Conservation (phyloP, 2,113 vertebrate genomes). For the Myocastor coypus region DNA sequence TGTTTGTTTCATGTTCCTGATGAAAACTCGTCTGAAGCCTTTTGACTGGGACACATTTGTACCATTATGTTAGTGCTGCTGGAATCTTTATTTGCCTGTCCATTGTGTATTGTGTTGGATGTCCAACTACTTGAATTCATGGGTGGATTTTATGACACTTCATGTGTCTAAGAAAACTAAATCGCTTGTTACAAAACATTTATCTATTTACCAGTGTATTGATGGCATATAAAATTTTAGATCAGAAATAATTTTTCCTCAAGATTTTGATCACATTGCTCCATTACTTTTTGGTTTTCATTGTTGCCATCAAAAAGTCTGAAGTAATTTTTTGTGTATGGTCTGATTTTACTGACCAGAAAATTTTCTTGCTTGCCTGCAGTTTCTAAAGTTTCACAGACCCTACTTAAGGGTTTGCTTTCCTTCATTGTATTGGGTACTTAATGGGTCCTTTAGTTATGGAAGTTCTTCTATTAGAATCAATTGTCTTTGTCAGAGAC, state of each 20-base stretch:
- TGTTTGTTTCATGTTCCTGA: background rate
- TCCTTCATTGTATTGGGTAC: background rate
- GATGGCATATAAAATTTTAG: background rate
- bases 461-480: background rate
- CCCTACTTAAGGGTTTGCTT: background rate
- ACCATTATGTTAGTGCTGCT: background rate
- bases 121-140: background rate
- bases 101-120: background rate
- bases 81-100: background rate
- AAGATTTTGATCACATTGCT: background rate
- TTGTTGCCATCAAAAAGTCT: background rate
- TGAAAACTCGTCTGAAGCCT: background rate
- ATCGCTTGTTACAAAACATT: background rate
- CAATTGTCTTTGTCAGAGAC: background rate
- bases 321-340: background rate
- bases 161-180: background rate
- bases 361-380: background rate
- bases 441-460: background rate
- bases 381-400: constrained; percentile 17
- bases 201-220: background rate
- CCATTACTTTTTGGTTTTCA: background rate
- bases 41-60: background rate
- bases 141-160: background rate
- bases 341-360: background rate
- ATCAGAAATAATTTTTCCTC: background rate